phyloP scores from a whole-genome alignment of 2,888 invertebrate genomes.

The Gryllus longicercus region DNA sequence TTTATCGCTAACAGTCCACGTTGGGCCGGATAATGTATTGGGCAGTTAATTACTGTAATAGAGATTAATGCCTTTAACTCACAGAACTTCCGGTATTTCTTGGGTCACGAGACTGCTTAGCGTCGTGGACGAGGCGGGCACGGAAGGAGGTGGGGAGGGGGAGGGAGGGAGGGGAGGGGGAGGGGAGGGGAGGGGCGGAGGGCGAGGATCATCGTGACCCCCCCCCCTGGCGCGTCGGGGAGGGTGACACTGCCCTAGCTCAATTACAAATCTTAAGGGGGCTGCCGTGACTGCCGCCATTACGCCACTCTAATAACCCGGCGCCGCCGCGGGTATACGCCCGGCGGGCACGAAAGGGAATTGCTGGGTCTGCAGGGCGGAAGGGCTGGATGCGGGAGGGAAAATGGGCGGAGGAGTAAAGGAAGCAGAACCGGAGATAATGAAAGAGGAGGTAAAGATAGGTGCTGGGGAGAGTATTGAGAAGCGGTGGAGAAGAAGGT shows the following conservation, averaged over 20 bases:
- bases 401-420: too few species aligned
- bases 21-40: neutral
- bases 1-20: neutral
- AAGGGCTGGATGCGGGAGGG: too few species aligned
- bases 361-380: too few species aligned
- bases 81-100: constrained; percentile 1
- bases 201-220: neutral
- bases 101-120: constrained; percentile 6
- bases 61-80: constrained; percentile 5
- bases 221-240: neutral
- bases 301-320: neutral
- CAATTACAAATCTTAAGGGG: neutral
- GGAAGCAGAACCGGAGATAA: too few species aligned
- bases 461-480: too few species aligned
- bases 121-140: neutral
- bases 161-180: neutral
- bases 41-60: constrained; percentile 2
- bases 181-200: neutral
- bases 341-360: too few species aligned
- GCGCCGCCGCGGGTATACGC: too few species aligned
- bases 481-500: too few species aligned
- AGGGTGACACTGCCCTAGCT: neutral
- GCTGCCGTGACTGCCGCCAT: neutral
- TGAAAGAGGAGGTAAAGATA: too few species aligned
- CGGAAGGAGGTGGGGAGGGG: neutral